phyloP scores from a whole-genome alignment of 2,888 invertebrate genomes.

The Xylota sylvarum region DNA sequence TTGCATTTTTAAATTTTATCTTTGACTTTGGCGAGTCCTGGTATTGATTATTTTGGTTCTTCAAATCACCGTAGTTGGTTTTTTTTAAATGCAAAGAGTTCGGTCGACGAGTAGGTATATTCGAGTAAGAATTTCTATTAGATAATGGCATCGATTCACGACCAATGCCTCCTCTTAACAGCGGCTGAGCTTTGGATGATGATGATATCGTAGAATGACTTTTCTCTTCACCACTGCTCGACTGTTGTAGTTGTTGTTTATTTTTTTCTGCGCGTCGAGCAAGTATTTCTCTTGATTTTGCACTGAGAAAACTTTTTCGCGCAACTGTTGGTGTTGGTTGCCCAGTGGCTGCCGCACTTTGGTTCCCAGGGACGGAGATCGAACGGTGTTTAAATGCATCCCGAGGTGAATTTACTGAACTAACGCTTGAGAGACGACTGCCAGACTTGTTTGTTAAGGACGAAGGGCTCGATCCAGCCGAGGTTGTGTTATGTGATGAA shows the following conservation, averaged over 20 bases:
- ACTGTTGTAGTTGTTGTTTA: slow-evolving; percentile 81
- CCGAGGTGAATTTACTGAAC: slow-evolving; percentile 83
- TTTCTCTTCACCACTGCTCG: slow-evolving; percentile 79
- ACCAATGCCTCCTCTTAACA: slow-evolving; percentile 53
- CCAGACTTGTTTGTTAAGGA: slow-evolving; percentile 84
- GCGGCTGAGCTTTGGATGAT: slow-evolving; percentile 76
- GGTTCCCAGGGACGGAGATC: slow-evolving; percentile 83
- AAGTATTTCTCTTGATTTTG: slow-evolving; percentile 84
- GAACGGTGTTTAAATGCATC: slow-evolving; percentile 84
- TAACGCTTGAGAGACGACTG: slow-evolving; percentile 83
- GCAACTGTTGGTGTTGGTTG: slow-evolving; percentile 77
- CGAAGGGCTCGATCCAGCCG: slow-evolving; percentile 84
- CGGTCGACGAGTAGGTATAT: slow-evolving; percentile 83
- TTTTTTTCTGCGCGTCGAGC: slow-evolving; percentile 84
- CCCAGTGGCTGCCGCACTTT: slow-evolving; percentile 63
- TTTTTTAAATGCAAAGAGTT: slow-evolving; percentile 83
- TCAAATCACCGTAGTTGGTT: slow-evolving; percentile 56
- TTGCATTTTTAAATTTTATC: slow-evolving; percentile 67
- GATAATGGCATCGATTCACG: slow-evolving; percentile 65
- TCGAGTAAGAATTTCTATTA: slow-evolving; percentile 82
- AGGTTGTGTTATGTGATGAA: slow-evolving; percentile 80
- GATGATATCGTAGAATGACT: slow-evolving; percentile 55
- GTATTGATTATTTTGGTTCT: slow-evolving; percentile 77
- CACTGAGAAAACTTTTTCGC: slow-evolving; percentile 84
- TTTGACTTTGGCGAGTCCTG: slow-evolving; percentile 57